Base-by-base conservation (phyloP, 2,888 invertebrate species). In the Euproctis similis region DNA sequence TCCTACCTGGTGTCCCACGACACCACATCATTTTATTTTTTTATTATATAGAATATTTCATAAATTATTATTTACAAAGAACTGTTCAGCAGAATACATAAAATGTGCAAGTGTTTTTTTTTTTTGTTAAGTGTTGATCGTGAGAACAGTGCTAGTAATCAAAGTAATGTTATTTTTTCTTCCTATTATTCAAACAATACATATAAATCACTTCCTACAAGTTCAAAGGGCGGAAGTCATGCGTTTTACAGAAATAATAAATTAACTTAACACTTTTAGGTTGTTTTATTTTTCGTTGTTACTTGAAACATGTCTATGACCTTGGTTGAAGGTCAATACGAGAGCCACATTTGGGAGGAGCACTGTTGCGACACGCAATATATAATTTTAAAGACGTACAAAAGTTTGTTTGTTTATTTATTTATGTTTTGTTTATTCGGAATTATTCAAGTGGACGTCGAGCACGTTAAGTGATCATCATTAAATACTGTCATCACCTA, bases 121-220 rank as follows among this genome's bases (percentile, higher is more conserved):
- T n/a, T 60, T 61, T 63, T 36, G 62, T 63, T 62, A 61, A 54
- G 62, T 63, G 65, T 60, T 54, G 53, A 53, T 63, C 70, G 70
- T 73, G 73, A 72, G 76, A 76, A 77, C 65, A 63, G 60, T 54
- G 61, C n/a, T n/a, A n/a, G n/a, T 53, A 57, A 59, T 60, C 59
- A 59, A 72, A 70, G 58, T 68, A 68, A 73, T 70, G 67, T 73
- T 68, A 60, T 52, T 52, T 76, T 76, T 71, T n/a, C n/a, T n/a
- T n/a, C n/a, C n/a, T n/a, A n/a, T n/a, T 74, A 70, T 71, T 67
- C 54, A 56, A 67, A 41, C 60, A 65, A 53, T 63, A 71, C 63
- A 71, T 73, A n/a, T n/a, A n/a, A 80, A 81, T 81, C 78, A 74
- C 77, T 84, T 81, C 81, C 78, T 80, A 78, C 72, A 72, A n/a